Conservation (phyloP, 2,888 invertebrate genomes). For the Cheiracanthium punctorium region DNA sequence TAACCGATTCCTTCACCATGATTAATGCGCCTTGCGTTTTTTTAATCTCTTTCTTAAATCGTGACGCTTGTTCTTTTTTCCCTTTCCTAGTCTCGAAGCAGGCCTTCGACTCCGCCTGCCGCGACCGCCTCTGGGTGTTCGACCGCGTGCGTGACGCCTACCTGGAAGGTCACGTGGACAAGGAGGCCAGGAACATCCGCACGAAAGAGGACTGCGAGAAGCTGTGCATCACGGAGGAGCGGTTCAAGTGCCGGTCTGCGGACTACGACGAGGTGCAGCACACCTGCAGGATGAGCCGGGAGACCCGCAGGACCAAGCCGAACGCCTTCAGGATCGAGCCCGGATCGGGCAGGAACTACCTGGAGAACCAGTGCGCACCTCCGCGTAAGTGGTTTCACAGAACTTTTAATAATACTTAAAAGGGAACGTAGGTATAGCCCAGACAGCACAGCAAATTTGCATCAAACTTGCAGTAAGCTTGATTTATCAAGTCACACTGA, state of each 20-base stretch:
- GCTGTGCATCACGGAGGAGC: conserved; percentile 78
- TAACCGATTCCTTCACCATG: too few relatives aligned
- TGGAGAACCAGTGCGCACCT: conserved; percentile 79
- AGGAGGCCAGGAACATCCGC: conserved; percentile 75
- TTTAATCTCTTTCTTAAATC: too few relatives aligned
- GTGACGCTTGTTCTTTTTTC: too few relatives aligned
- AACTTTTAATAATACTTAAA: too few relatives aligned
- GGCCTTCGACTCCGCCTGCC: conserved; percentile 75
- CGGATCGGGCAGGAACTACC: conserved; percentile 78
- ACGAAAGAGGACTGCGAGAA: conserved; percentile 78
- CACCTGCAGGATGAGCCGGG: conserved; percentile 78
- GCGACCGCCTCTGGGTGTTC: conserved; percentile 78
- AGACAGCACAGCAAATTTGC: too few relatives aligned
- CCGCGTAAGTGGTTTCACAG: conserved; percentile 71
- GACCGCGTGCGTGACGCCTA: conserved; percentile 78
- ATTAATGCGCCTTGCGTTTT: too few relatives aligned
- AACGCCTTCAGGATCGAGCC: conserved; percentile 76
- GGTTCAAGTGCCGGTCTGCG: conserved; percentile 79
- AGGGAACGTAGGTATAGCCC: too few relatives aligned
- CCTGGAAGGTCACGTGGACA: conserved; percentile 77
- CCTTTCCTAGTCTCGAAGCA: conserved; percentile 74
- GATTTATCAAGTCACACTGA: too few relatives aligned
- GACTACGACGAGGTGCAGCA: conserved; percentile 78
- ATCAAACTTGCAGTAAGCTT: too few relatives aligned
- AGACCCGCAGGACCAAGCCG: conserved; percentile 79